Evolutionary conservation across 2,113 vertebrate species (phyloP), one percentile per base, ranked within the genome.

Genomic region (Edolisoma coerulescens): DNA sequence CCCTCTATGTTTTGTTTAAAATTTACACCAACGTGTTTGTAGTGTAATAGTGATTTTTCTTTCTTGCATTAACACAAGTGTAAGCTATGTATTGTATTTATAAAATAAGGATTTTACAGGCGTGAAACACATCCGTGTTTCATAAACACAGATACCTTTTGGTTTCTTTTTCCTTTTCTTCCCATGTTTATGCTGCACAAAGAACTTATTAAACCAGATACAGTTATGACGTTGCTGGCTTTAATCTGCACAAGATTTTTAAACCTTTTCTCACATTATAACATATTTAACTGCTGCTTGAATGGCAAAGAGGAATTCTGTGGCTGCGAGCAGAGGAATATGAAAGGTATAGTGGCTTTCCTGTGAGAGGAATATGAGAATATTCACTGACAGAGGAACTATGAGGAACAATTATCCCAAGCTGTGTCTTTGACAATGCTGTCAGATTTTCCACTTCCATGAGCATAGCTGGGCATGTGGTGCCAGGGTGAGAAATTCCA

Each of bases 371-470:
- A 97, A 87, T 96, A 94, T n/a, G 83, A 79, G 96, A 96, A 97
- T 94, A 87, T 91, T 96, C 94, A 91, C 85, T 96, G 95, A 97
- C 91, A 97, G 90, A 84, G 84, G 53, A 97, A 80, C 83, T 96
- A 87, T 83, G 93, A 95, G 65, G 95, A 97, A 76, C 91, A 98
- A 82, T 97, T 97, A 95, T 97, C 95, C 94, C 93, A 96, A 97
- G 39, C 39, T 39, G 39, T 39, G 39, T 39, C 39, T 98, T 97
- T 97, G 96, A 97, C 96, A 96, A 60, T 97, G 94, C 96, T 97
- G 96, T 97, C 97, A 97, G 92, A 96, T 98, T 98, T 97, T 97
- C 95, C 90, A 94, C 87, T 97, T 98, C 96, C 95, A 90, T 96
- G 91, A 96, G 84, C 95, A 91, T 93, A 97, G 88, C 86, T 96